phyloP scores from a whole-genome alignment of 2,888 invertebrate genomes.

The Tachina grossa region DNA sequence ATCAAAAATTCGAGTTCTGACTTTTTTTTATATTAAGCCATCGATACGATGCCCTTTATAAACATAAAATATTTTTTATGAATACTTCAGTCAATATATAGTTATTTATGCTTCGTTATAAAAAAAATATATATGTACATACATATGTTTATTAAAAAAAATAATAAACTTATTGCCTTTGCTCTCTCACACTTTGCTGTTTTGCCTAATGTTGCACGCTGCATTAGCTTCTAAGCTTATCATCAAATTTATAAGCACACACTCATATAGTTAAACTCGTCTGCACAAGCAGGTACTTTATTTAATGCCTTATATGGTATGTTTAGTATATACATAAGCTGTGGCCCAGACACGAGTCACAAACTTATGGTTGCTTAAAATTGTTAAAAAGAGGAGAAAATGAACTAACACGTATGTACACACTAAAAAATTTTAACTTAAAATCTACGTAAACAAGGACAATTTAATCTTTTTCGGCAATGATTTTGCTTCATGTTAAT shows the following conservation, averaged over 20 bases:
- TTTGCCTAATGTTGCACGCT: constrained; percentile 47
- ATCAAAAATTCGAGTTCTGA: too few relatives aligned
- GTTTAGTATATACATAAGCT: constrained; percentile 47
- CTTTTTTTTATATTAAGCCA: too few relatives aligned
- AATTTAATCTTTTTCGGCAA: too few relatives aligned
- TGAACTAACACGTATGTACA: neutral
- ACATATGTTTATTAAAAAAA: neutral
- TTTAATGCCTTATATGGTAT: constrained; percentile 46
- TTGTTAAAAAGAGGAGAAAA: neutral
- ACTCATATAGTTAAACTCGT: neutral
- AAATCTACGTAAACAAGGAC: too few relatives aligned
- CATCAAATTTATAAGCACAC: constrained; percentile 31
- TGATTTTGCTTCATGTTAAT: too few relatives aligned
- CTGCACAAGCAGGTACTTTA: constrained; percentile 43
- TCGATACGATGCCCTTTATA: too few relatives aligned
- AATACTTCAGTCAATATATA: too few relatives aligned
- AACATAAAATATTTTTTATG: too few relatives aligned
- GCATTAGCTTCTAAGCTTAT: constrained; percentile 57
- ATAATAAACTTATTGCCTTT: constrained; percentile 6
- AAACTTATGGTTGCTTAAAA: constrained; percentile 43
- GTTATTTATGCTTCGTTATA: too few relatives aligned
- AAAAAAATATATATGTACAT: too few relatives aligned
- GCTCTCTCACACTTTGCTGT: constrained; percentile 10
- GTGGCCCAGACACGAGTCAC: constrained; percentile 51
- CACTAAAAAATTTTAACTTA: too few relatives aligned